These are phyloP conservation scores for Tetropium fuscum DNA, from an alignment of 2,888 invertebrate genomes.

Conservation along the genomic window DNA sequence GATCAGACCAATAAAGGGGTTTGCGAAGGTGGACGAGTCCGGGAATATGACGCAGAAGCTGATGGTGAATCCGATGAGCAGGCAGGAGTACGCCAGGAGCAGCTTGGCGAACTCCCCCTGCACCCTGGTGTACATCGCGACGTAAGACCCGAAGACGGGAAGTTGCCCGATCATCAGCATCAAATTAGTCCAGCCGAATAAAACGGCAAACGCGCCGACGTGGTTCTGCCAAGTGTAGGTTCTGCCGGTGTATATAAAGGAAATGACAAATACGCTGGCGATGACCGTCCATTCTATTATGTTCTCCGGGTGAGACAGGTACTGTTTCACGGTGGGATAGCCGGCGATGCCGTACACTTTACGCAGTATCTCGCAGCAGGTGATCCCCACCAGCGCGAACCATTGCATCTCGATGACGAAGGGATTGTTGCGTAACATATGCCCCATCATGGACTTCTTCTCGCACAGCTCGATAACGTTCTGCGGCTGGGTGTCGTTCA, in stretches of 20 bases:
- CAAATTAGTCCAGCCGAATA: conserved; percentile 90
- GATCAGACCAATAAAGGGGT: conserved; percentile 87
- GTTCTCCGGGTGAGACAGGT: conserved; percentile 86
- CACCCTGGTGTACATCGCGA: conserved; percentile 91
- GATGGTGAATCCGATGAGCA: conserved; percentile 87
- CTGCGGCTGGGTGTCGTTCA: conserved; percentile 74
- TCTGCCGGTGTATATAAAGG: conserved; percentile 82
- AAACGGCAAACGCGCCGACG: conserved; percentile 86
- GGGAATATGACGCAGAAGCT: conserved; percentile 92
- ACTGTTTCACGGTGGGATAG: conserved; percentile 84
- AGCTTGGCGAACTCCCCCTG: conserved; percentile 89
- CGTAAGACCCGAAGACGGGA: conserved; percentile 89
- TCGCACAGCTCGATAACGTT: conserved; percentile 82
- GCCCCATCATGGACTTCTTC: conserved; percentile 82
- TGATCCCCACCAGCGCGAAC: conserved; percentile 84
- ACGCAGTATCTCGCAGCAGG: conserved; percentile 82
- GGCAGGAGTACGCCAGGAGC: conserved; percentile 87
- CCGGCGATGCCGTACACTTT: conserved; percentile 87
- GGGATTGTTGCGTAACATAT: conserved; percentile 80
- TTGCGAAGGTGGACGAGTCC: conserved; percentile 83
- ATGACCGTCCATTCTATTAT: conserved; percentile 91
- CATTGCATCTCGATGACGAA: conserved; percentile 85
- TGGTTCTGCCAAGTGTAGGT: conserved; percentile 89
- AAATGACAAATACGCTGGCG: conserved; percentile 84
- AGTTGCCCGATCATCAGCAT: conserved; percentile 92